Base-by-base conservation (phyloP, 2,797 vertebrate species). In the Spinibarbus caldwelli region DNA sequence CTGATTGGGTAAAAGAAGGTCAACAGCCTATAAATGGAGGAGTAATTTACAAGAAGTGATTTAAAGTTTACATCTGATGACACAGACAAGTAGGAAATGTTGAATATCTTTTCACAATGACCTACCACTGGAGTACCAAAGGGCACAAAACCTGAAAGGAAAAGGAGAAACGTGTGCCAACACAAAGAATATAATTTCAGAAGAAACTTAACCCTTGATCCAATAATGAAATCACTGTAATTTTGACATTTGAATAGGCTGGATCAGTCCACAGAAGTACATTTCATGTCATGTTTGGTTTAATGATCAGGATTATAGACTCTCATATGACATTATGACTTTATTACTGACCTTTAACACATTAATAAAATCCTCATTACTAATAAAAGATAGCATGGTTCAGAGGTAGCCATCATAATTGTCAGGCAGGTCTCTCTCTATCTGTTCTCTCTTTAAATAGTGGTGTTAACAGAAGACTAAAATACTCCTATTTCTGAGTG, bases 71-170 rank as follows among this genome's bases (percentile, higher is more conserved):
- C 17, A 78, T 57, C 19, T 59, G 49, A 41, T 21, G n/a, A 79
- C 2, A 3, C 2, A 45, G 6, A 34, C 45, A 34, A 78, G 29
- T 62, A 21, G 23, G 5, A 66, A 41, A 52, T 26, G 12, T 68
- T 49, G 2, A 10, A 43, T 43, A 47, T 78, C 5, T 38, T 34
- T 31, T 71, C 19, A 57, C 43, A n/a, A 21, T 45, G 76, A 95
- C 97, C 96, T 94, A 98, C 97, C 82, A 98, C 97, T 89, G 97
- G 97, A 0, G 97, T 98, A 90, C 97, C 98, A 87, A 98, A 98
- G 62, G 98, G 98, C 88, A 99, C 95, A 87, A 97, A 99, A 94
- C 97, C 97, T 98, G 82, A 8, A 29, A 43, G 86, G 36, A 88
- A 77, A 54, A 88, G 71, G 41, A 89, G 4, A 29, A n/a, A n/a